Percentiles rank a stretch among this genome's conserved stretches.
phyloP scores from a whole-genome alignment of 2,113 vertebrate species.

The Alethe castanea region DNA sequence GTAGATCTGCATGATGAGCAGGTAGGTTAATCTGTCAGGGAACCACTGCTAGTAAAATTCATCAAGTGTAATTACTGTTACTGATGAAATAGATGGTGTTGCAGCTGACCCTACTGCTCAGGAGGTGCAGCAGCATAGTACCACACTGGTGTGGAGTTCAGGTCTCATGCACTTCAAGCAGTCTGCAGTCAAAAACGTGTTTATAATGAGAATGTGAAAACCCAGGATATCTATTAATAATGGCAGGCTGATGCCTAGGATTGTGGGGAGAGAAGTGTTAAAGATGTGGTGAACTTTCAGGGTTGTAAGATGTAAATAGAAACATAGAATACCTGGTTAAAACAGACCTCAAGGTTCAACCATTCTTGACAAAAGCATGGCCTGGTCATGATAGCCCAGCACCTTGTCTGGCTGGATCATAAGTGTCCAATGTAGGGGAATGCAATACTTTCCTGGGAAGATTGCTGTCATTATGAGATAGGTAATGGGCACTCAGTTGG shows the following conservation, averaged over 20 bases:
- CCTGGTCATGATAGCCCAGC: background rate
- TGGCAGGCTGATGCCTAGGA: background rate
- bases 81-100: background rate
- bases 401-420: background rate
- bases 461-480: background rate
- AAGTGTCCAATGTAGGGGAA: rapidly evolving
- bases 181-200: background rate
- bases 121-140: background rate
- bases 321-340: background rate
- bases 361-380: background rate
- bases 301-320: background rate
- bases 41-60: background rate
- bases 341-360: background rate
- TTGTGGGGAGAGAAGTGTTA: background rate
- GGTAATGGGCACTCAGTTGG: background rate
- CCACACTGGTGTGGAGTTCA: background rate
- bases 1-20: background rate
- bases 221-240: background rate
- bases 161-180: background rate
- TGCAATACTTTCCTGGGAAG: background rate
- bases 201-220: background rate
- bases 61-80: constrained; percentile 16
- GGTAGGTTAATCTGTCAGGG: constrained; percentile 14
- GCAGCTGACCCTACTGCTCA: background rate
- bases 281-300: background rate